These are phyloP conservation scores for Pardosa pseudoannulata DNA, from an alignment of 2,888 invertebrate species.

Conservation along the genomic window DNA sequence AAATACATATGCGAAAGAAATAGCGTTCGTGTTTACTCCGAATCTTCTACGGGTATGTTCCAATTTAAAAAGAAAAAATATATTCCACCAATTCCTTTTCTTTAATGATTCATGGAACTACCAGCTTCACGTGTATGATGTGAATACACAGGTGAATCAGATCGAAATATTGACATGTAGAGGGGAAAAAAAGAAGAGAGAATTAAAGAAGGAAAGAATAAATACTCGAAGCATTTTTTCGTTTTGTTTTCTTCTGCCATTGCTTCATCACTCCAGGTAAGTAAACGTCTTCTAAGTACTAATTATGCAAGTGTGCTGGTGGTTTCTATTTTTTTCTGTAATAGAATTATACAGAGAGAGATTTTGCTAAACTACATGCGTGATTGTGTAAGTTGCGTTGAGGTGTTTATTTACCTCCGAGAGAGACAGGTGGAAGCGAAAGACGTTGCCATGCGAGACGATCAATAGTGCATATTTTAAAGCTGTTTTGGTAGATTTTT, in stretches of 20 bases:
- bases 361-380: not conserved
- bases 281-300: not conserved
- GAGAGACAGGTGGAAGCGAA: not conserved
- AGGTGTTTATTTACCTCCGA: conserved; percentile 13
- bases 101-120: not conserved
- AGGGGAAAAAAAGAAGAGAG: not conserved
- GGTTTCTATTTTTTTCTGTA: not conserved
- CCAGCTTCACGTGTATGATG: not conserved
- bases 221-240: not conserved
- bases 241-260: not conserved
- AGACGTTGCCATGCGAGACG: conserved; percentile 6
- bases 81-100: not conserved
- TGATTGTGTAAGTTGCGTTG: not conserved
- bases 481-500: not conserved
- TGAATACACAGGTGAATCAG: not conserved
- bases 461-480: not conserved
- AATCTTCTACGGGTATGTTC: no score
- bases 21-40: no score
- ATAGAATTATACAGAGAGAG: not conserved
- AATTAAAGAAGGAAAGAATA: not conserved
- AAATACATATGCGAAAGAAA: no score
- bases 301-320: not conserved
- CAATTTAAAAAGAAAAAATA: no score
- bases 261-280: not conserved
- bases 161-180: not conserved